Evolutionary conservation across 2,113 vertebrate genomes (phyloP).

Genomic region (Lepus timidus): DNA sequence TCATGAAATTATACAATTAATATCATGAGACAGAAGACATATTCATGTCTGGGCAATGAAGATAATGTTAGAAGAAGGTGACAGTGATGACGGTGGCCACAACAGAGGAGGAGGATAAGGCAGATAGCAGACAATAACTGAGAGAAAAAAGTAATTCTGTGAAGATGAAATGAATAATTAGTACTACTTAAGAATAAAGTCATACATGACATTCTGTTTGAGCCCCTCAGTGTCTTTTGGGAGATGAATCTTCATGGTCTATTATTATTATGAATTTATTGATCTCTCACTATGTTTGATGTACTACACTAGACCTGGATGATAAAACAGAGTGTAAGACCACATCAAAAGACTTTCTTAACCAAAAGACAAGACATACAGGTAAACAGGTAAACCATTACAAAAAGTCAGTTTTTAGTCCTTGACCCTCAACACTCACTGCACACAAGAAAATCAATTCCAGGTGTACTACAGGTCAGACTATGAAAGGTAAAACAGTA

Average conservation of each 20-base stretch:
- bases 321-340: background rate
- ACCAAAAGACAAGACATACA: background rate
- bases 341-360: background rate
- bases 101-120: background rate
- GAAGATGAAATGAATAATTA: background rate
- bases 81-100: background rate
- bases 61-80: background rate
- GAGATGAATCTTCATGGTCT: background rate
- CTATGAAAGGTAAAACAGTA: background rate
- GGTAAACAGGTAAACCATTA: background rate
- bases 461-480: background rate
- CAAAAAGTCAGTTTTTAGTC: background rate
- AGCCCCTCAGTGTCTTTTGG: background rate
- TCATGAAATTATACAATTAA: background rate
- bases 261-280: background rate
- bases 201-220: background rate
- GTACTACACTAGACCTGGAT: background rate
- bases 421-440: background rate
- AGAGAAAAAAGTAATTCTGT: background rate
- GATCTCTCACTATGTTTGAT: background rate
- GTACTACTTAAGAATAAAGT: background rate
- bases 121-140: background rate
- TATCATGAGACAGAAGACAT: background rate
- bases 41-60: background rate
- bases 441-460: background rate